Percentiles rank a stretch among this genome's conserved stretches.
phyloP scores from a whole-genome alignment of 1,140 invertebrate genomes.

The Propsilocerus akamusi region DNA sequence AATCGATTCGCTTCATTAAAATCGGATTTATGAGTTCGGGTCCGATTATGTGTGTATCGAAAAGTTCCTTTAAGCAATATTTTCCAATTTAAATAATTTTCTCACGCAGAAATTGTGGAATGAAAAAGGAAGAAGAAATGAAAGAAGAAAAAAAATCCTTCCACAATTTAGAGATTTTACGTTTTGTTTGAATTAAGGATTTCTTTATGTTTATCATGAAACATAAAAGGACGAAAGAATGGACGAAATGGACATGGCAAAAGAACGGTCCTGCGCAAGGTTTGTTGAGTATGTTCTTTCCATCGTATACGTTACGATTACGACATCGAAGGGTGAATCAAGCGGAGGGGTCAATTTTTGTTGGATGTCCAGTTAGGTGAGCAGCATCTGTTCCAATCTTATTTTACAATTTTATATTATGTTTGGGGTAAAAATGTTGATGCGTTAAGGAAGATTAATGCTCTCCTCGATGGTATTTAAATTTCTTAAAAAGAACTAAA shows the following conservation, averaged over 20 bases:
- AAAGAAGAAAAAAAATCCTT: too few species aligned
- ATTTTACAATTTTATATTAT: not conserved
- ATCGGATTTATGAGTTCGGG: constrained; percentile 1
- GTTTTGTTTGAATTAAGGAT: not conserved
- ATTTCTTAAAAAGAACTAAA: too few species aligned
- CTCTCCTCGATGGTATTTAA: not conserved
- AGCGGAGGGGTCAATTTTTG: not conserved
- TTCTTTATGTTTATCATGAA: not conserved
- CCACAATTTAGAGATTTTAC: too few species aligned
- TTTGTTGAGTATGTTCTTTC: too few species aligned
- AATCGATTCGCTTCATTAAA: constrained; percentile 2
- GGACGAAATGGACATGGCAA: not conserved
- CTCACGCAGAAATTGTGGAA: not conserved
- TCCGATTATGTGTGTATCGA: too few species aligned
- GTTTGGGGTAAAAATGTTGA: not conserved
- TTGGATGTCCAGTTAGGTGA: not conserved
- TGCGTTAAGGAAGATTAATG: not conserved
- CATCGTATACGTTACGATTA: too few species aligned
- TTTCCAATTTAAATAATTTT: constrained; percentile 2
- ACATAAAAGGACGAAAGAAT: not conserved
- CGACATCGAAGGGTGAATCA: not conserved
- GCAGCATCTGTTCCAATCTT: not conserved
- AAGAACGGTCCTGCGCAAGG: not conserved
- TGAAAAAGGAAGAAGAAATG: too few species aligned
- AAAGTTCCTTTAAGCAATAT: not conserved